A percentile compares a stretch with the other conserved stretches of the same genome.
phyloP scores from a whole-genome alignment of 2,113 vertebrate genomes.

The Microtus montanus region DNA sequence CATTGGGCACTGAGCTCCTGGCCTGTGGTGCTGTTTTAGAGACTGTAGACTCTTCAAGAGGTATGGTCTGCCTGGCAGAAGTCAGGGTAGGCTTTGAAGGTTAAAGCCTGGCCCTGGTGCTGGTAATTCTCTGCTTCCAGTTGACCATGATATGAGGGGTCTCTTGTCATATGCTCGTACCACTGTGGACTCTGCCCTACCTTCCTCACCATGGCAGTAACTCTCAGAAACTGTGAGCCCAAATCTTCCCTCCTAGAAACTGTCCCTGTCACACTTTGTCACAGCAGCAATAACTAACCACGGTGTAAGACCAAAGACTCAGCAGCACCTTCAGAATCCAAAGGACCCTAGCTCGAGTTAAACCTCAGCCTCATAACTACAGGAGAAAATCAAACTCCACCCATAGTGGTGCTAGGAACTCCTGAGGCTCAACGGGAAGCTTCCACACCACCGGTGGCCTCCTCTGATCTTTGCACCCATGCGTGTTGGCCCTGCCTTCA shows the following conservation, averaged over 20 bases:
- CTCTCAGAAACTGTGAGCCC: background rate
- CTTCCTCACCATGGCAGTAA: too few relatives aligned
- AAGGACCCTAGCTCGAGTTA: background rate
- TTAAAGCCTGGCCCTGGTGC: background rate
- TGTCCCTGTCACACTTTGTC: background rate
- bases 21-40: background rate
- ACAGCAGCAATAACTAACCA: background rate
- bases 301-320: background rate
- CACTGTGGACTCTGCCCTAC: background rate
- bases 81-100: background rate
- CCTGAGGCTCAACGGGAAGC: background rate
- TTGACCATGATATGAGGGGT: too few relatives aligned
- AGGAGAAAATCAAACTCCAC: background rate
- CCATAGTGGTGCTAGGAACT: background rate
- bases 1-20: background rate
- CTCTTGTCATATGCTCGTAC: background rate
- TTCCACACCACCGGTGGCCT: background rate
- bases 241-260: background rate
- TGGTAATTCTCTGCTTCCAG: background rate
- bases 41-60: background rate
- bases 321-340: background rate
- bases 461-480: background rate
- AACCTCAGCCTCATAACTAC: background rate
- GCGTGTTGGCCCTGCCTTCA: background rate
- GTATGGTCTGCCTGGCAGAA: background rate